Base-by-base conservation (phyloP, 92 coral and sea anemone species). In the Heteractis magnifica region DNA sequence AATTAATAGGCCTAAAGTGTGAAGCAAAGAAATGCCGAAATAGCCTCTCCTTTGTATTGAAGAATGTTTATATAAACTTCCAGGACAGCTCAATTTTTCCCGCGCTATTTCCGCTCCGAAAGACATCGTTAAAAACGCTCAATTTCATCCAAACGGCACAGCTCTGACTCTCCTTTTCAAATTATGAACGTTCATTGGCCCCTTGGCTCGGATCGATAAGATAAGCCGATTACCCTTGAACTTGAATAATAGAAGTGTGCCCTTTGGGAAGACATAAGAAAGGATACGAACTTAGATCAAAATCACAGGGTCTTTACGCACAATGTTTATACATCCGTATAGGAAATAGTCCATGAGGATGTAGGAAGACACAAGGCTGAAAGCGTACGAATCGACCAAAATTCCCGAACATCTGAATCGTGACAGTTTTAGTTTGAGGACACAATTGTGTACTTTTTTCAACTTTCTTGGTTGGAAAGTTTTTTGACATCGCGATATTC, bases 181-280 rank as follows among this genome's bases (percentile, higher is more conserved):
- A 3, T 48, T 68, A 5, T 8, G 11, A 23, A 68, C 73, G 23
- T 3, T 48, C 15, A 41, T 13, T 68, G 20, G 49, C 50, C 49
- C 41, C 41, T 11, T 26, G 49, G 73, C 13, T 20, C 16, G 73
- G 73, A 68, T 49, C 79, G 55, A 75, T 52, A 10, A 8, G 19
- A 75, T 75, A 49, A 75, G 56, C 26, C 79, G 79, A 75, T 75
- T 75, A 75, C 6, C 59, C 26, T 75, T 75, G 78, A 75, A 75
- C 79, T 75, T 8, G 1, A 19, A 49, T 75, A 14, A 49, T 4
- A 6, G 10, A 49, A 49, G 26, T 9, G 73, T 68, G 73, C 49
- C 73, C 73, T 68, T 26, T 68, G 49, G 12, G 49, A 26, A 23
- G 48, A 68, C 23, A 26, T 9, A 68, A 7, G 73, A 64, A 6